phyloP scores from a whole-genome alignment of 2,797 vertebrate species.

The Phylloscopus collybita region DNA sequence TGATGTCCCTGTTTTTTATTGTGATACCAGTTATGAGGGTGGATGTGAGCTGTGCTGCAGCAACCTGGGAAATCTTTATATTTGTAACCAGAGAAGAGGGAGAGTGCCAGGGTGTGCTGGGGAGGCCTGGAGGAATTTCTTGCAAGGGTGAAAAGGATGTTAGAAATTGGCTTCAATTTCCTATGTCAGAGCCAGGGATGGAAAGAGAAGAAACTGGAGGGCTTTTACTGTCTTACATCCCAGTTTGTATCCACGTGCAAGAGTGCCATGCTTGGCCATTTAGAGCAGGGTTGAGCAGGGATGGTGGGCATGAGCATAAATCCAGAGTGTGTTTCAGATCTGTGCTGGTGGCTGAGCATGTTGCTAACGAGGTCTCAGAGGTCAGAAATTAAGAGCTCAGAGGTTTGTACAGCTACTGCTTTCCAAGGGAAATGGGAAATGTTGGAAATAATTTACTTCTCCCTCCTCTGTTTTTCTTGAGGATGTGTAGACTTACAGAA shows the following conservation, averaged over 20 bases:
- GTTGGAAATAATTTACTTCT: constrained; percentile 11
- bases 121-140: not conserved
- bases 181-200: not conserved
- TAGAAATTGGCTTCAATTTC: not conserved
- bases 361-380: not conserved
- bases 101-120: not conserved
- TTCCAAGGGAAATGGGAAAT: not conserved
- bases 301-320: not conserved
- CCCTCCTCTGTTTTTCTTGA: not conserved
- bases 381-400: not conserved
- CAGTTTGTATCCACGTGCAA: not conserved
- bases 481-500: not conserved
- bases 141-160: not conserved
- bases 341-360: not conserved
- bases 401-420: not conserved
- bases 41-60: not conserved
- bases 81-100: not conserved
- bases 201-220: not conserved
- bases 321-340: not conserved
- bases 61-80: not conserved
- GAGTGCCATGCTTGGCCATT: not conserved
- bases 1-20: not conserved
- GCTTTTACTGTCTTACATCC: not conserved
- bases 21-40: not conserved
- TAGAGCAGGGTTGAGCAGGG: not conserved